These are phyloP conservation scores for Chelidonichthys spinosus DNA, from an alignment of 2,797 vertebrate species.

Conservation along the genomic window DNA sequence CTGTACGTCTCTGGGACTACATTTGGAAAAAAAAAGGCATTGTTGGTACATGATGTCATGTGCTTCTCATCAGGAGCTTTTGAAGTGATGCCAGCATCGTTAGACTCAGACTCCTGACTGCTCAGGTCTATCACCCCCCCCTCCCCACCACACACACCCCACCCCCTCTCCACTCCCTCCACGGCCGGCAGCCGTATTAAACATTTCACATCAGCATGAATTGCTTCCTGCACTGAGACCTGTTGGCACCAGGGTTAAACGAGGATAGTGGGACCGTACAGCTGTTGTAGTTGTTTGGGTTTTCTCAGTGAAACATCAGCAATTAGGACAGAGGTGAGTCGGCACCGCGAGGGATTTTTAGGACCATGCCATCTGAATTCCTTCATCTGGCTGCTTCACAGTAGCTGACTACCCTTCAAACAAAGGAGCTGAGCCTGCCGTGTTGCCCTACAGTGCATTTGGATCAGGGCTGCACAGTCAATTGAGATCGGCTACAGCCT, in stretches of 20 bases:
- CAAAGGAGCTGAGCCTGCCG: background rate
- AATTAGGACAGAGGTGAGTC: slow-evolving; percentile 22
- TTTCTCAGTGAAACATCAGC: slow-evolving; percentile 22
- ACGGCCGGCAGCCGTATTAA: slow-evolving; percentile 78
- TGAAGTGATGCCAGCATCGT: slow-evolving; percentile 90
- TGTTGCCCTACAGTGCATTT: background rate
- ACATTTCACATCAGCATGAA: slow-evolving; percentile 60
- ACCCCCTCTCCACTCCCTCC: background rate
- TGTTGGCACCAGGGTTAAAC: slow-evolving; percentile 11
- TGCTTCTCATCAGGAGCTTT: slow-evolving; percentile 92
- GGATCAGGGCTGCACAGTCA: background rate
- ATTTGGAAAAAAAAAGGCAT: slow-evolving; percentile 82
- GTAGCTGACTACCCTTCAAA: background rate
- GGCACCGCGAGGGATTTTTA: background rate
- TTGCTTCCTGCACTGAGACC: slow-evolving; percentile 19
- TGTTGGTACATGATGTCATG: slow-evolving; percentile 87
- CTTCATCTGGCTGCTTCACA: background rate
- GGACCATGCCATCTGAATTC: slow-evolving; percentile 6
- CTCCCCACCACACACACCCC: background rate
- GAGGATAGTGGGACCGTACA: slow-evolving; percentile 2
- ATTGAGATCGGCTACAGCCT: no score
- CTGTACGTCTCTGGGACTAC: slow-evolving; percentile 81
- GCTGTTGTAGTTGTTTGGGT: slow-evolving; percentile 6
- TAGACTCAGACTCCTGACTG: slow-evolving; percentile 86
- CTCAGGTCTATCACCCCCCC: slow-evolving; percentile 74